Base-by-base conservation (phyloP, 2,113 vertebrate species). In the Plecturocebus donacophilus region DNA sequence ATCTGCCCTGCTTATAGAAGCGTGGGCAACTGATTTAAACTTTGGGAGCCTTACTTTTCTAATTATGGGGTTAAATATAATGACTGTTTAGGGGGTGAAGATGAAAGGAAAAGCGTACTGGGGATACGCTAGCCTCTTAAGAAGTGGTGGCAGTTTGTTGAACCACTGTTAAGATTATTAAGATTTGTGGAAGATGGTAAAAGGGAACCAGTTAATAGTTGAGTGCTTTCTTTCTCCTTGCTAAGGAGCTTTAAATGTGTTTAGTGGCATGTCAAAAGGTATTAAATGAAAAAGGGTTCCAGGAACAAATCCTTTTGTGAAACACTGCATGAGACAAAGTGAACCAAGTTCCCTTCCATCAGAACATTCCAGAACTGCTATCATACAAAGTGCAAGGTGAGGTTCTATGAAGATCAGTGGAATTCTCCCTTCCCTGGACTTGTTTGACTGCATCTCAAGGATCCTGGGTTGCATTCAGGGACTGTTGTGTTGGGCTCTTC, bases 371-470 rank as follows among this genome's bases (percentile, higher is more conserved):
- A 35, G 47, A 23, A 42, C 40, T 45, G 2, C 11, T 38, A 0
- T 71, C 19, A 2, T 32, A 8, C 4, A 66, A 6, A 71, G 5
- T 4, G 1, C 3, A 0, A 35, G 54, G 49, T n/a, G 6, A 61
- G 11, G 8, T 58, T 75, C 40, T 16, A 1, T 35, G 23, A 61
- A 27, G 12, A 68, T 35, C 35, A 4, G 0, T 8, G 52, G n/a
- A 38, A 6, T 71, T 83, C 35, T 2, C 38, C 42, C 1, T 54
- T 35, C 30, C 20, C 25, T 54, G 42, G 52, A 35, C 32, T 7
- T 19, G 9, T 20, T 14, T 54, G 90, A 38, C 45, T 25, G 4
- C 0, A 13, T 38, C 8, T 2, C 56, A 40, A 52, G 70, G n/a
- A 52, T 11, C 25, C 21, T 10, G n/a, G 40, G 35, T 23, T 14